Evolutionary conservation across 2,113 vertebrate genomes (phyloP).

Genomic region (Xiphias gladius): DNA sequence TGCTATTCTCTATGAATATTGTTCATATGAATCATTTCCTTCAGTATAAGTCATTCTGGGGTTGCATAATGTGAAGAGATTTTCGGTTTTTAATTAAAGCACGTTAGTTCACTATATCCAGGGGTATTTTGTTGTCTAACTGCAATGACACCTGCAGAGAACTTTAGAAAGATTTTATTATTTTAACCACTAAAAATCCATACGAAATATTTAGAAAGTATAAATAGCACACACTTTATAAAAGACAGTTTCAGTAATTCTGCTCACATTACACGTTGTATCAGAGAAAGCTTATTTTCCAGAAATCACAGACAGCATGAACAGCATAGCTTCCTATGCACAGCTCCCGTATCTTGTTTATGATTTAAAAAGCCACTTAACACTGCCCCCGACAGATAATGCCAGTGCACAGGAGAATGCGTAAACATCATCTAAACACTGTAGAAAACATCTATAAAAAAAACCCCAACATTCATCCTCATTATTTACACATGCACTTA

Average conservation of each 20-base stretch:
- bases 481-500: constrained; percentile 62
- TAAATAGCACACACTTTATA: constrained; percentile 73
- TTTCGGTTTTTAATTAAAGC: constrained; percentile 48
- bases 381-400: constrained; percentile 54
- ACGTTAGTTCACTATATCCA: neutral
- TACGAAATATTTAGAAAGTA: constrained; percentile 76
- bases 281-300: constrained; percentile 75
- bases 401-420: constrained; percentile 49
- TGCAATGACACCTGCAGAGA: constrained; percentile 2
- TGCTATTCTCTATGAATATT: neutral
- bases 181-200: constrained; percentile 70
- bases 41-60: neutral
- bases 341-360: constrained; percentile 47
- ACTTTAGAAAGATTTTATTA: constrained; percentile 70
- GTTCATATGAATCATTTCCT: neutral
- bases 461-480: constrained; percentile 60
- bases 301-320: constrained; percentile 71
- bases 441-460: constrained; percentile 66
- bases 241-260: constrained; percentile 67
- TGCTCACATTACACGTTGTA: constrained; percentile 66
- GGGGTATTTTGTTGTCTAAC: neutral
- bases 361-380: constrained; percentile 54
- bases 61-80: neutral
- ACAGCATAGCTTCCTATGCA: constrained; percentile 57
- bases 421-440: constrained; percentile 70